Percentiles rank a stretch among this genome's conserved stretches.
Conservation (phyloP, 2,888 invertebrate species). For the Patella pellucida region DNA sequence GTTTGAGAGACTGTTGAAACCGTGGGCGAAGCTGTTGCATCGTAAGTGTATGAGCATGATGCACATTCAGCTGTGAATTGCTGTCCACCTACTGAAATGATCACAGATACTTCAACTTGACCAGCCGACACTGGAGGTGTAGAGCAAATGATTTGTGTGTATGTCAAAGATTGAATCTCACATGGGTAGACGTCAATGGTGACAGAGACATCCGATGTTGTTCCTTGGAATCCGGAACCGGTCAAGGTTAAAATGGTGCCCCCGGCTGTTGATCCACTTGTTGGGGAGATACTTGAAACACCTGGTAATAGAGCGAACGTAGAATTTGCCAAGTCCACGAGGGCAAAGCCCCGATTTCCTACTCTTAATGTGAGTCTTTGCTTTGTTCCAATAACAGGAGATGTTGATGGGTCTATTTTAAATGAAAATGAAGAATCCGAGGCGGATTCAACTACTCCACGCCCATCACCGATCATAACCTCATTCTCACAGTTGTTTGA, state of each 20-base stretch:
- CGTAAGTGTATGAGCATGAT: slow-evolving; percentile 14
- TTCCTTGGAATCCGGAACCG: slow-evolving; percentile 51
- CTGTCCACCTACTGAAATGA: background rate
- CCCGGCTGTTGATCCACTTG: slow-evolving; percentile 33
- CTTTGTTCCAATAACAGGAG: slow-evolving; percentile 14
- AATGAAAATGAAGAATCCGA: slow-evolving; percentile 19
- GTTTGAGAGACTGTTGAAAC: slow-evolving; percentile 23
- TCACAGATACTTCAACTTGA: background rate
- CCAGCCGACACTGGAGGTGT: slow-evolving; percentile 33
- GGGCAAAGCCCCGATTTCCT: slow-evolving; percentile 32
- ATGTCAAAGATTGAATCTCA: slow-evolving; percentile 30
- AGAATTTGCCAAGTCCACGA: slow-evolving; percentile 16
- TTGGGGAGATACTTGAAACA: slow-evolving; percentile 32
- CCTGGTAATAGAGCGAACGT: slow-evolving; percentile 28
- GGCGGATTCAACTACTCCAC: slow-evolving; percentile 16
- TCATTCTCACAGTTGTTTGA: slow-evolving; percentile 49
- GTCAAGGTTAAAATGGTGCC: slow-evolving; percentile 34
- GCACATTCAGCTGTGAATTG: background rate
- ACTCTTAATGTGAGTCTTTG: slow-evolving; percentile 24
- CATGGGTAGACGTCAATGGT: slow-evolving; percentile 43
- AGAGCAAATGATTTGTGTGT: slow-evolving; percentile 41
- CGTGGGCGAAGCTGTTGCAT: slow-evolving; percentile 18
- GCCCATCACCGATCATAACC: slow-evolving; percentile 36
- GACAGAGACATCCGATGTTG: slow-evolving; percentile 37
- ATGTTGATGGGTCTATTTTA: slow-evolving; percentile 9